Evolutionary conservation across 2,888 invertebrate species (phyloP).

Genomic region (Aplocera efformata): DNA sequence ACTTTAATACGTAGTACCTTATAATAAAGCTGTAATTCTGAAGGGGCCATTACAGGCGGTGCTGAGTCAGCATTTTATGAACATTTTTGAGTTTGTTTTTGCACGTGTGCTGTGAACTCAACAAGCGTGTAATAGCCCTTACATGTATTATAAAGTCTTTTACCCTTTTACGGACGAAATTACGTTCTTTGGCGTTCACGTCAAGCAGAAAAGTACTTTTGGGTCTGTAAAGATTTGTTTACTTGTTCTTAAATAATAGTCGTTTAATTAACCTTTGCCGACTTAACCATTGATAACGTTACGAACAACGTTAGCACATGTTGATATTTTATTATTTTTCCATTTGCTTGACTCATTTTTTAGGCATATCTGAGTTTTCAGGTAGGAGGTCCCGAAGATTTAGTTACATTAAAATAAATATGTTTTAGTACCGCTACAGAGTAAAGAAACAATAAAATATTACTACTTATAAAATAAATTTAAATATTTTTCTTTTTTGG

Average conservation of each 20-base stretch:
- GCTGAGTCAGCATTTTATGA: conserved; percentile 29
- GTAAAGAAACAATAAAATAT: too few relatives aligned
- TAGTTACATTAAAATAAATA: too few relatives aligned
- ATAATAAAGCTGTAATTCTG: conserved; percentile 8
- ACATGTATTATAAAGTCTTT: conserved; percentile 67
- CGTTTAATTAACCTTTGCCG: too few relatives aligned
- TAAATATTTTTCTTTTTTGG: too few relatives aligned
- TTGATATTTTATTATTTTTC: too few relatives aligned
- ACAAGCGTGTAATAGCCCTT: conserved; percentile 69
- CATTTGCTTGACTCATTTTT: too few relatives aligned
- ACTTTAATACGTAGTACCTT: not conserved
- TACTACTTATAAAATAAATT: too few relatives aligned
- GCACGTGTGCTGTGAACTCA: conserved; percentile 65
- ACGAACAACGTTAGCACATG: too few relatives aligned
- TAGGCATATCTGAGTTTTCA: too few relatives aligned
- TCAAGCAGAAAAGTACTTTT: conserved; percentile 61
- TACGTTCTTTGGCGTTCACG: conserved; percentile 60
- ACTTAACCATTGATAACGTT: too few relatives aligned
- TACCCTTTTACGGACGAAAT: conserved; percentile 58
- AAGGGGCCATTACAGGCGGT: conserved; percentile 7
- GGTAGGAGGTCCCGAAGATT: too few relatives aligned
- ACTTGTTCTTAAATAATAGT: conserved; percentile 16
- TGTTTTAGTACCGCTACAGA: too few relatives aligned
- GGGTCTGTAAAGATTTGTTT: conserved; percentile 45
- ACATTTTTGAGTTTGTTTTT: conserved; percentile 55